Evolutionary conservation across 2,113 vertebrate genomes (phyloP), one percentile per base, ranked within the genome.

Genomic region (Onychorhynchus coronatus): DNA sequence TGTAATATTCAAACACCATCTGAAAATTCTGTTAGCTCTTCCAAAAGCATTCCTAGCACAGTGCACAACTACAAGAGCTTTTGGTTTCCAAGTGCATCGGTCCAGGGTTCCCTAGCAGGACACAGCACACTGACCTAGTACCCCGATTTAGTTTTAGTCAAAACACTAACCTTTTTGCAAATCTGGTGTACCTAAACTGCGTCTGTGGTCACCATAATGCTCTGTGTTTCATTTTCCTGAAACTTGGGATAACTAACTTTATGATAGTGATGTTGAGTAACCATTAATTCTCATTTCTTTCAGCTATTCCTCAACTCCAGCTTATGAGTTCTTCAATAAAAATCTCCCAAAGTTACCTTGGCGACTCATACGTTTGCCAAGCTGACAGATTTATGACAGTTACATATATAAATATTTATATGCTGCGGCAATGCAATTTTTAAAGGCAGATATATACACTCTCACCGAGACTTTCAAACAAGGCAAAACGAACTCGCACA

Each of bases 381-480:
- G 94, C 89, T 88, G 97, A 97, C 98, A 98, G 97, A 98, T 98
- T 98, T 98, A 98, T 97, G 95, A 97, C 97, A 98, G 97, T 97
- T 98, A 97, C 97, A 97, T 97, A 96, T 98, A 98, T 98, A 98
- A 98, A 98, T 98, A 98, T 98, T 98, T 98, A 98, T 98, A 96
- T 93, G 95, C 97, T 98, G 97, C 96, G 52, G 97, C 98, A 98
- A 97, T 97, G 97, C 97, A 97, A 96, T 95, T 97, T 97, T 98
- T 97, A 97, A 98, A 97, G 97, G 93, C 94, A 92, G 94, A 92
- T 92, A 92, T 78, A 93, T 72, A 93, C 92, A 74, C 78, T 91
- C 87, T 47, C 76, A 65, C 41, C 0, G 24, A 94, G 93, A 91
- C 81, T 95, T 91, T 92, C 91, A 89, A 73, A 94, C 44, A 79